Conservation (phyloP, 2,888 invertebrate genomes). For the Empis livida region DNA sequence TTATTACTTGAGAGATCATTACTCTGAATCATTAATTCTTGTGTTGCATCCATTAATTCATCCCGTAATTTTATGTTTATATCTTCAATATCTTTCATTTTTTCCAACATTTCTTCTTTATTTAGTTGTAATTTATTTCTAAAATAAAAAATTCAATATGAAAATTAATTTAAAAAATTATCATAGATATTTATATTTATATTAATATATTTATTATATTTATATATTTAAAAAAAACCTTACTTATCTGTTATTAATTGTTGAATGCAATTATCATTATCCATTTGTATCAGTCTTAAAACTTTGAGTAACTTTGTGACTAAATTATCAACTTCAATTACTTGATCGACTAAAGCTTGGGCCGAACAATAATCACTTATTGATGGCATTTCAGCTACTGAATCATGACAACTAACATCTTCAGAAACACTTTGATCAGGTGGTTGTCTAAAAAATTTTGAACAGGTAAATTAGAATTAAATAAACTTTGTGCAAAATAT, state of each 20-base stretch:
- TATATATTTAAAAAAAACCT: conserved; percentile 15
- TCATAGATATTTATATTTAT: background rate
- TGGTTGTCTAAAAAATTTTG: background rate
- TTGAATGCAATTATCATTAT: conserved; percentile 52
- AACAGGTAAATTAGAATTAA: no score
- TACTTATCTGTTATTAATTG: conserved; percentile 52
- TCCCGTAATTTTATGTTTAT: conserved; percentile 41
- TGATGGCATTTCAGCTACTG: conserved; percentile 37
- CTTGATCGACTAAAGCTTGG: conserved; percentile 54
- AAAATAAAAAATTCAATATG: conserved; percentile 6
- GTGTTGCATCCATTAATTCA: conserved; percentile 42
- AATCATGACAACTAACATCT: conserved; percentile 36
- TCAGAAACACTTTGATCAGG: conserved; percentile 29
- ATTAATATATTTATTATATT: background rate
- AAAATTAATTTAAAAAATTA: background rate
- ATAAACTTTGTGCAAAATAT: no score
- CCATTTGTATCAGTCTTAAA: conserved; percentile 56
- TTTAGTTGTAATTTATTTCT: conserved; percentile 35
- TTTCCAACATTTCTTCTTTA: conserved; percentile 36
- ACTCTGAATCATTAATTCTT: conserved; percentile 39
- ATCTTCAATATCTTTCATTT: conserved; percentile 42
- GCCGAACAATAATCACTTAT: conserved; percentile 41
- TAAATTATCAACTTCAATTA: conserved; percentile 60
- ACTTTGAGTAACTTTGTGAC: conserved; percentile 61
- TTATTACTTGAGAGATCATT: conserved; percentile 40